Base-by-base conservation (phyloP, 2,797 vertebrate genomes). In the Taenioides sp. region DNA sequence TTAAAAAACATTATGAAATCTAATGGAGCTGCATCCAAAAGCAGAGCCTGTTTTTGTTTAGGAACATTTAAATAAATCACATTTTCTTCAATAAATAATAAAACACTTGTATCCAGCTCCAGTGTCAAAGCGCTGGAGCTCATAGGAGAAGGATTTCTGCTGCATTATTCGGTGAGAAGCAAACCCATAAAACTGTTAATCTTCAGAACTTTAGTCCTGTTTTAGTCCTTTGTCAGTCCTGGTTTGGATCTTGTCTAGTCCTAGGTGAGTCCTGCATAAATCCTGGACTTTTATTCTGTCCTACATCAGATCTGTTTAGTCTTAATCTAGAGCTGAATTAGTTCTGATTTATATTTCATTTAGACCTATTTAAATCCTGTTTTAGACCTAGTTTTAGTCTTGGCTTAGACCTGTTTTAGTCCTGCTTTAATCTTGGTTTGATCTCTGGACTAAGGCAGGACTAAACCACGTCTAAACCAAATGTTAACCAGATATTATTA, bases 31-130 rank as follows among this genome's bases (percentile, higher is more conserved):
- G 27, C 16, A 7, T 60, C 58, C 58, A 60, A 61, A 37, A 20
- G 16, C 59, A 61, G 17, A 9, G 58, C 9, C 67, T 71, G 80
- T 78, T 84, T 83, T 81, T 88, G 79, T 86, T 54, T 25, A 14
- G 64, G 58, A 61, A 9, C 59, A 5, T 28, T 28, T 59, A 17
- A 27, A 59, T 77, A 31, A 61, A 61, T 34, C 59, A 31, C 16
- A 74, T 72, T 74, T n/a, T 22, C 49, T 65, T 58, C 58, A 78
- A 73, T 77, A 86, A 86, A 90, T 85, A 90, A 90, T 84, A 90
- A 92, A 89, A 87, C 89, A 76, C 84, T 84, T 86, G 88, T 90
- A 80, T 89, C 89, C 76, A 10, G 74, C 80, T 90, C 83, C 85
- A 79, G 85, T 92, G 84, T 89, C 85, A 84, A 91, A 85, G 58